A percentile compares a stretch with the other conserved stretches of the same genome.
Conservation (phyloP, 2,888 invertebrate species). For the Diplolepis rosae region DNA sequence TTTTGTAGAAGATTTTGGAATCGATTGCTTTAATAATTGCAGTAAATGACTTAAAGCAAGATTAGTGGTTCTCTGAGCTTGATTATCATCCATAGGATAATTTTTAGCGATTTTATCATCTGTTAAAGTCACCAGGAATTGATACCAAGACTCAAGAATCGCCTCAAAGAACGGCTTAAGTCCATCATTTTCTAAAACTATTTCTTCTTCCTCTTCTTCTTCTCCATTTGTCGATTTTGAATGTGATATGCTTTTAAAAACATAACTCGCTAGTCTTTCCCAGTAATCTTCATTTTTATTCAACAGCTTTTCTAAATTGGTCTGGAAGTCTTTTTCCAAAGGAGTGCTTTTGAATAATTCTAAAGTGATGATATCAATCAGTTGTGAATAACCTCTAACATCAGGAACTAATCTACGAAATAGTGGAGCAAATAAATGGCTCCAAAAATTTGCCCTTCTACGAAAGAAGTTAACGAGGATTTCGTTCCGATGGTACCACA, state of each 20-base stretch:
- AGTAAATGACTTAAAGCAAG: conserved; percentile 63
- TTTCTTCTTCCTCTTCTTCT: background rate
- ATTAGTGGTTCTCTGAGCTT: conserved; percentile 61
- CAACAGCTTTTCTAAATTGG: conserved; percentile 66
- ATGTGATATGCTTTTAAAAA: conserved; percentile 51
- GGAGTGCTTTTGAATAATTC: conserved; percentile 68
- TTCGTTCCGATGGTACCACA: conserved; percentile 72
- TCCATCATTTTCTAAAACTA: conserved; percentile 46
- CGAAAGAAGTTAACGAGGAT: conserved; percentile 71
- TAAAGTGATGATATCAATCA: conserved; percentile 69
- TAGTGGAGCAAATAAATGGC: conserved; percentile 67
- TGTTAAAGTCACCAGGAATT: conserved; percentile 69
- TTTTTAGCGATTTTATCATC: conserved; percentile 62
- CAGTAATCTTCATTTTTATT: conserved; percentile 61
- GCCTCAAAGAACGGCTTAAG: conserved; percentile 63
- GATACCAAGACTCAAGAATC: conserved; percentile 71
- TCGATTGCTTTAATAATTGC: conserved; percentile 57
- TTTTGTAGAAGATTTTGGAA: conserved; percentile 35
- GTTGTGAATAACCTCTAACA: conserved; percentile 67
- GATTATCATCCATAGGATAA: conserved; percentile 56
- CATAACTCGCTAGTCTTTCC: conserved; percentile 62
- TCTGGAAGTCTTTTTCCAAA: conserved; percentile 64
- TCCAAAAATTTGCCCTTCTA: conserved; percentile 70
- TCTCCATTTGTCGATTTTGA: background rate
- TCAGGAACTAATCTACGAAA: conserved; percentile 63